These are phyloP conservation scores for Acyrthosiphon pisum DNA, from an alignment of 1,140 invertebrate genomes.

Conservation along the genomic window DNA sequence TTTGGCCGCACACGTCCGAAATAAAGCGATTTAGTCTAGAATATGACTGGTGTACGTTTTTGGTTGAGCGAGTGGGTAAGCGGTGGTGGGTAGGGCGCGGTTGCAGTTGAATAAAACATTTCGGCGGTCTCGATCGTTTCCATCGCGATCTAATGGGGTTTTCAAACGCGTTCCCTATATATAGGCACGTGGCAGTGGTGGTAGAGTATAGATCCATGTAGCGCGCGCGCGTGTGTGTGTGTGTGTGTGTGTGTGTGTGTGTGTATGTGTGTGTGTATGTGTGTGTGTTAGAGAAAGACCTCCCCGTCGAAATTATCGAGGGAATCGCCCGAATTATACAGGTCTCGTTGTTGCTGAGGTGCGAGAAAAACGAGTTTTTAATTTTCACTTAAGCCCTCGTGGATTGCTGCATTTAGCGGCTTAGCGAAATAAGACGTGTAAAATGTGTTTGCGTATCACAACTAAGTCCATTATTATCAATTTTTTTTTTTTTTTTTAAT, in stretches of 20 bases:
- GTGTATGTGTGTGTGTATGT: not conserved
- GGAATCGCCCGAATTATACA: not conserved
- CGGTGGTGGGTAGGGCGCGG: not conserved
- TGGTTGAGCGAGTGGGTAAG: not conserved
- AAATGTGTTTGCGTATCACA: not conserved
- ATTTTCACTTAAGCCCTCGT: not conserved
- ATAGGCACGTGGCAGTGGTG: not conserved
- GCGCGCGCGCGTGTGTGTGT: no score
- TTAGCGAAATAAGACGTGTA: not conserved
- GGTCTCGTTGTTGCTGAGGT: not conserved
- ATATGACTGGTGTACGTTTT: not conserved
- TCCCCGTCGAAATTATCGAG: not conserved
- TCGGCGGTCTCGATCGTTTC: not conserved
- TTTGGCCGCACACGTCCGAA: constrained; percentile 37
- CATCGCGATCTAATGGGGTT: not conserved
- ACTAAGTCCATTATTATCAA: not conserved
- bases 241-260: no score
- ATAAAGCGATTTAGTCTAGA: constrained; percentile 42
- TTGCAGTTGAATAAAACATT: constrained; percentile 47
- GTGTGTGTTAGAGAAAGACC: no score
- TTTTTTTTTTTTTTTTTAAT: not conserved
- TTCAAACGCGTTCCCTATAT: not conserved
- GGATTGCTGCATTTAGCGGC: not conserved
- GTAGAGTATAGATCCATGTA: not conserved
- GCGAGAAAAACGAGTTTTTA: not conserved